Base-by-base conservation (phyloP, 23 tunicate genomes). In the Clavelina lepadiformis region DNA sequence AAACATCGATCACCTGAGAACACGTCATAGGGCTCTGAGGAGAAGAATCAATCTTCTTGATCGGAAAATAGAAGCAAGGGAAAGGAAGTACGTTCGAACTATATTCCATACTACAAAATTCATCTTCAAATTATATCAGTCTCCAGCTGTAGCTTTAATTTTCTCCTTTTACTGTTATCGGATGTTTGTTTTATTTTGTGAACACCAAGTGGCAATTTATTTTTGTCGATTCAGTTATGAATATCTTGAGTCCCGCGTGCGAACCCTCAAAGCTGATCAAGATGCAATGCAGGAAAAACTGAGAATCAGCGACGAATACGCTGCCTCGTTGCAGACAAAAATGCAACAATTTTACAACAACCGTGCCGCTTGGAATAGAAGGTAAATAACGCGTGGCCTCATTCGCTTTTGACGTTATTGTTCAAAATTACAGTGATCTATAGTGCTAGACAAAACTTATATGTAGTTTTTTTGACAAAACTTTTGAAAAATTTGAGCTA, bases 341-440 rank as follows among this genome's bases (percentile, higher is more conserved):
- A 79, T 87, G 96, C 68, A 72, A 36, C 57, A 79, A 62, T 22
- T 87, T 20, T 80, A 35, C 55, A 51, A 51, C 30, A 69, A 52
- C 13, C 45, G 82, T 36, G 86, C 65, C 3, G 96, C 96, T 0
- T 87, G 96, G 86, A 79, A 59, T 61, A 35, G 73, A 45, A 79
- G 96, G 96, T 84, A 67, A 36, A n/a, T n/a, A n/a, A n/a, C n/a
- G n/a, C n/a, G n/a, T n/a, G n/a, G n/a, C n/a, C n/a, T n/a, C n/a
- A n/a, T n/a, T n/a, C n/a, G n/a, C n/a, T n/a, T n/a, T n/a, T n/a
- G n/a, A n/a, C n/a, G n/a, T n/a, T n/a, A n/a, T n/a, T n/a, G n/a
- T n/a, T n/a, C n/a, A n/a, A n/a, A n/a, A n/a, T n/a, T n/a, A n/a
- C n/a, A n/a, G n/a, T n/a, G n/a, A n/a, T n/a, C n/a, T n/a, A n/a